Base-by-base conservation (phyloP, 1,140 invertebrate genomes). In the Bilobella aurantiaca region DNA sequence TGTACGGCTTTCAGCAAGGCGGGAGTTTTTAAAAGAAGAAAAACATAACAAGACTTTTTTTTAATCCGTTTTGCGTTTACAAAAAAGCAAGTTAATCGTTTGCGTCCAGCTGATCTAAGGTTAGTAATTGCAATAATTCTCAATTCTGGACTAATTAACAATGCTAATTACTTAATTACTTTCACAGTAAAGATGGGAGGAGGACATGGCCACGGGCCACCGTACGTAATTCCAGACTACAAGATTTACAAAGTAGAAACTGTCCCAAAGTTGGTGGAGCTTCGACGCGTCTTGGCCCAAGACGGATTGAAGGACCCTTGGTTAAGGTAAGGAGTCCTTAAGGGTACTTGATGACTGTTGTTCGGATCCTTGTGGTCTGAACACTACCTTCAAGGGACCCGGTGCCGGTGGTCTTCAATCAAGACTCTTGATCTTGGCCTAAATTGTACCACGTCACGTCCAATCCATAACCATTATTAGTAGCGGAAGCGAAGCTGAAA, bases 291-390 rank as follows among this genome's bases (percentile, higher is more conserved):
- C 2, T 78, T 93, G 29, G 86, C 83, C 1, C 74, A 80, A 31
- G 81, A 83, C 74, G 89, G 89, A 23, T 76, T 92, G 0, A 86
- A 84, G 69, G 88, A 92, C 78, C 90, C 90, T 1, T 93, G 90
- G 90, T 77, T 90, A 18, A 84, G 87, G 85, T 85, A 72, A 75
- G 53, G 23, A 59, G n/a, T 64, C 28, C 16, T 62, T n/a, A n/a
- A 12, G 8, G n/a, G 37, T n/a, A 12, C 8, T 42, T 42, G 1
- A 67, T 57, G 56, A 47, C 62, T 57, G 56, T 63, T 63, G 32
- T 29, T 56, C 28, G 29, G 29, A 37, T n/a, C 25, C 23, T 16
- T 28, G 0, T 5, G 46, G 61, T 5, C 21, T 23, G 3, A 14
- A 16, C 32, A 53, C 3, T n/a, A n/a, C n/a, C n/a, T n/a, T n/a